Percentiles rank a stretch among this genome's conserved stretches.
Conservation (phyloP, 1,140 invertebrate species). For the Eueides isabella region DNA sequence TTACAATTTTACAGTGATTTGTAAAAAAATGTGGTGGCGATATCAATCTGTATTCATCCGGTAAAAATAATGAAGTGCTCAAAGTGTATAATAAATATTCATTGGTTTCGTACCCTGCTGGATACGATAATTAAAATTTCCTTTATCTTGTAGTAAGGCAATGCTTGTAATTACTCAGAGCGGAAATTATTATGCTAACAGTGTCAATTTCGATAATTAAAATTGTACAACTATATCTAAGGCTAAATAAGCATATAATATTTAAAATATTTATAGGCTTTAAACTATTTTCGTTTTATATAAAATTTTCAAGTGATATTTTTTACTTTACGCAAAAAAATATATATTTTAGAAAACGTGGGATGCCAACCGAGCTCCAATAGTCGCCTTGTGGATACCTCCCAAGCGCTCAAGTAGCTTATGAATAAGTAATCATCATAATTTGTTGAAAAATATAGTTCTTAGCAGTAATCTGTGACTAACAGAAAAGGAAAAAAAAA, state of each 20-base stretch:
- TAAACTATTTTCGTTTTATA: too few species aligned
- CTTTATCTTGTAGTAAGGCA: slow-evolving; percentile 18
- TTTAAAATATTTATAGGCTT: not conserved
- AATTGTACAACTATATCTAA: not conserved
- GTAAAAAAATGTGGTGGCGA: not conserved
- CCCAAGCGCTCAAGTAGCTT: too few species aligned
- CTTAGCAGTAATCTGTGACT: too few species aligned
- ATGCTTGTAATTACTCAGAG: slow-evolving; percentile 24
- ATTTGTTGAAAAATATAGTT: too few species aligned
- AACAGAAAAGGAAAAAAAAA: too few species aligned
- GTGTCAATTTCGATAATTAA: slow-evolving; percentile 20
- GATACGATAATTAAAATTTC: slow-evolving; percentile 26
- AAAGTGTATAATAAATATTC: slow-evolving; percentile 28
- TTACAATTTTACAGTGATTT: not conserved
- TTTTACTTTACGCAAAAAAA: too few species aligned
- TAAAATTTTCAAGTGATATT: not conserved
- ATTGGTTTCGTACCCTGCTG: slow-evolving; percentile 13
- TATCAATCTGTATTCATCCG: slow-evolving; percentile 14
- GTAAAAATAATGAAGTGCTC: slow-evolving; percentile 16
- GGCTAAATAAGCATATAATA: not conserved
- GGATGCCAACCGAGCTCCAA: too few species aligned
- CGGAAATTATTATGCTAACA: slow-evolving; percentile 28
- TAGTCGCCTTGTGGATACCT: too few species aligned
- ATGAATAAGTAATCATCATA: too few species aligned
- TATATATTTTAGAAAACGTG: too few species aligned